Evolutionary conservation across 2,888 invertebrate species (phyloP), one percentile per base, ranked within the genome.

Genomic region (Trimorus sp.): DNA sequence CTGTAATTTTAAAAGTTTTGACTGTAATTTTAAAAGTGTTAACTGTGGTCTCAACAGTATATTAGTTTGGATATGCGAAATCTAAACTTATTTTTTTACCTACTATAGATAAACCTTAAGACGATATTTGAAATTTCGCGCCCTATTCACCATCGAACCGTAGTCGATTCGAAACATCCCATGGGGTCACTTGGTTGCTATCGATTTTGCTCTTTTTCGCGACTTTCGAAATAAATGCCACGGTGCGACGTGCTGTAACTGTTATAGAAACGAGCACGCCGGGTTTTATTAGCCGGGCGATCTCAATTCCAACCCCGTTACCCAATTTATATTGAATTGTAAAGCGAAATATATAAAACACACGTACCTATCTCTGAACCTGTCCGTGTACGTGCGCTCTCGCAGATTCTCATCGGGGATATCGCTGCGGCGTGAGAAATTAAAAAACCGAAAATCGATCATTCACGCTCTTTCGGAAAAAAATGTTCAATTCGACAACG

Each of bases 251-350:
- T 65, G 75, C 74, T 45, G 79, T 80, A 70, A 80, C 79, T 65
- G 70, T 74, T 80, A 75, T 65, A 80, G 70, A 80, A 80, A 75
- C 79, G 70, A 80, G 75, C 79, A 14, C 56, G 60, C 68, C 62
- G 40, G 73, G 62, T 80, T 78, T 78, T 71, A 71, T 71, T 78
- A 71, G 66, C 53, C 48, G 37, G 62, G 38, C 66, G 73, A 56
- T 79, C 73, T 73, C 68, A 73, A 79, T 79, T 60, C 56, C 65
- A 68, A 68, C 68, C 51, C 40, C 51, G 73, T 73, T 70, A 63
- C 40, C 60, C 68, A 79, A 65, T 73, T 71, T 60, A 73, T 79
- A 73, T 68, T 63, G 59, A 70, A 77, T 65, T 70, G 62, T 70
- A 70, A 70, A 76, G 56, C 53, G 53, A 53, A 73, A 56, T 56